Evolutionary conservation across 1,140 invertebrate species (phyloP), one percentile per base, ranked within the genome.

Genomic region (Microplitis demolitor): DNA sequence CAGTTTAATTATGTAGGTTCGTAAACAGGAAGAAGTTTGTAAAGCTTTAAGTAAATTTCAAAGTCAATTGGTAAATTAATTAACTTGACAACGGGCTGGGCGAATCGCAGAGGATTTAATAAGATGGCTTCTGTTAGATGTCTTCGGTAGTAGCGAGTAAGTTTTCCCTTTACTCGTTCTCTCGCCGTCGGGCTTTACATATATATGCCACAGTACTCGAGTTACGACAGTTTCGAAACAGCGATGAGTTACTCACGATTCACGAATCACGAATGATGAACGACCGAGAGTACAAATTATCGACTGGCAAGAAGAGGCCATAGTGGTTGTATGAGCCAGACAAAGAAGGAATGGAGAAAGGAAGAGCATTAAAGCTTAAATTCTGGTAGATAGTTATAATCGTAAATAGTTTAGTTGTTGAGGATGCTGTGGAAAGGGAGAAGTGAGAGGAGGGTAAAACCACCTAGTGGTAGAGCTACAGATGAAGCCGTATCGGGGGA

Each of bases 311-410:
- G 6, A 45, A 45, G 6, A 9, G 39, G 11, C 39, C 11, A 45
- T 4, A 45, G 39, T 45, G 39, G 6, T 6, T 11, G 5, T 9
- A 6, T 6, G 39, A 45, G 11, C 39, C 39, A 1, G 39, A 45
- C 11, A 45, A 5, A 45, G 39, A 45, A 45, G 39, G 6, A 45
- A 45, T 9, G 39, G 11, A 45, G 39, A 45, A 45, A 45, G 9
- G n/a, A 51, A 45, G 63, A 62, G 39, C 71, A 76, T 76, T 77
- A 71, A 77, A 80, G 62, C 53, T 72, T 24, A 78, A 79, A 80
- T 79, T 78, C 64, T 61, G 62, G 70, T 16, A 45, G 34, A 24
- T 14, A 68, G 76, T 74, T 79, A 76, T 78, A 79, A 78, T 76
- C 75, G 78, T 79, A 77, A 79, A 80, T 71, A 78, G 68, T 76